Conservation (phyloP, 2,888 invertebrate genomes). For the Himalopsyche tibetana region DNA sequence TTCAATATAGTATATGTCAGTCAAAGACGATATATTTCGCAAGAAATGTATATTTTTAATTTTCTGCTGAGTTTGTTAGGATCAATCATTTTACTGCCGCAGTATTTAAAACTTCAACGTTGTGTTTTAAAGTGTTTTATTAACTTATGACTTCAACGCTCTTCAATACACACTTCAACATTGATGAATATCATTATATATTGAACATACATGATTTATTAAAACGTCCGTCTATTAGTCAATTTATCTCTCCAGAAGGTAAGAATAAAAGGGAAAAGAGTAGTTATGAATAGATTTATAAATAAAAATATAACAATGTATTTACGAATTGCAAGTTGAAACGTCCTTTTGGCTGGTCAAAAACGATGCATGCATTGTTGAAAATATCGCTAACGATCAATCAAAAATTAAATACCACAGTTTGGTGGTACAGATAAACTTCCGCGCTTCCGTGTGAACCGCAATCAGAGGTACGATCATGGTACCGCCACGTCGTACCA, state of each 20-base stretch:
- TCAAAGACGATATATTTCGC: background rate
- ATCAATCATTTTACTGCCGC: background rate
- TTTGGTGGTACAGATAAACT: background rate
- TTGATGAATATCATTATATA: no score
- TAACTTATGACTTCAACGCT: background rate
- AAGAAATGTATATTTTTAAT: background rate
- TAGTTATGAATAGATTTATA: no score
- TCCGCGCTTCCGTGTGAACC: slow-evolving; percentile 16
- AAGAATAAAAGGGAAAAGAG: no score
- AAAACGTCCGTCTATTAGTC: no score
- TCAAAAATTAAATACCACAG: background rate
- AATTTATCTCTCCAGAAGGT: no score
- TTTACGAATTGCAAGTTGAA: no score
- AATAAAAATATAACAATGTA: no score
- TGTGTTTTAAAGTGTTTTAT: background rate
- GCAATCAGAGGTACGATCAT: slow-evolving; percentile 2
- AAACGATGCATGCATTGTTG: no score
- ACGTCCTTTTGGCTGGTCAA: no score
- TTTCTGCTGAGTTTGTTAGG: background rate
- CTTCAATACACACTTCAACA: no score
- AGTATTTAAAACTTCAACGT: background rate
- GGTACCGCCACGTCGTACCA: background rate
- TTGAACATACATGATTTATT: no score
- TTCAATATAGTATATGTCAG: background rate
- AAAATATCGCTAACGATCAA: no score